Percentiles rank a stretch among this genome's conserved stretches.
Evolutionary conservation across 2,113 vertebrate species (phyloP).

Genomic region (Promerops cafer): DNA sequence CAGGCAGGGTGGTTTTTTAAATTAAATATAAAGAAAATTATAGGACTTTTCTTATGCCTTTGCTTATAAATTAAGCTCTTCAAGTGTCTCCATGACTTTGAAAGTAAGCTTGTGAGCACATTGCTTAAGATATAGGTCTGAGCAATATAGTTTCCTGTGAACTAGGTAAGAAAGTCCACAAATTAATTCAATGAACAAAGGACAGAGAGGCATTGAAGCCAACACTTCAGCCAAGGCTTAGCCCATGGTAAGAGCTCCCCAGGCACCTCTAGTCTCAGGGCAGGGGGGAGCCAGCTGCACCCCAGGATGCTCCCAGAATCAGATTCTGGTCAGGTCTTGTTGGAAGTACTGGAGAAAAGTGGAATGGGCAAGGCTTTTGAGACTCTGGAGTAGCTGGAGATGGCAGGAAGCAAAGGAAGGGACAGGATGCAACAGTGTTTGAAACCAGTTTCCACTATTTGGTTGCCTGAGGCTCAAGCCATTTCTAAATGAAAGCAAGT

Average conservation of each 20-base stretch:
- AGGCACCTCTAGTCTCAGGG: background rate
- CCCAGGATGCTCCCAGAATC: background rate
- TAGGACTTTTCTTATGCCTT: background rate
- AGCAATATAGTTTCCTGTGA: background rate
- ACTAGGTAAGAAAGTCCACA: background rate
- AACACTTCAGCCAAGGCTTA: background rate
- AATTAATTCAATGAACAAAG: background rate
- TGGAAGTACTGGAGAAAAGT: background rate
- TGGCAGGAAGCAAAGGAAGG: background rate
- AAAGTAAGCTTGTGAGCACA: background rate
- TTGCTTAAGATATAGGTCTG: accelerated
- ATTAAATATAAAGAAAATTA: background rate
- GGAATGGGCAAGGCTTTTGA: background rate
- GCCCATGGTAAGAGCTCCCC: background rate
- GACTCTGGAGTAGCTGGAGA: background rate
- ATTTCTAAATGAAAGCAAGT: background rate
- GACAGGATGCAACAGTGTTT: background rate
- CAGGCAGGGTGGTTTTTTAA: background rate
- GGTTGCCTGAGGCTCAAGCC: background rate
- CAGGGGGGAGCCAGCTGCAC: accelerated
- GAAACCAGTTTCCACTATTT: background rate
- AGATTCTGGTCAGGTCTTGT: background rate
- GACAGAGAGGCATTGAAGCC: background rate
- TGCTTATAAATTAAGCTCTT: background rate
- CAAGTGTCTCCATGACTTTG: background rate